Conservation (phyloP, 2,888 invertebrate species). For the Spilarctia lutea region DNA sequence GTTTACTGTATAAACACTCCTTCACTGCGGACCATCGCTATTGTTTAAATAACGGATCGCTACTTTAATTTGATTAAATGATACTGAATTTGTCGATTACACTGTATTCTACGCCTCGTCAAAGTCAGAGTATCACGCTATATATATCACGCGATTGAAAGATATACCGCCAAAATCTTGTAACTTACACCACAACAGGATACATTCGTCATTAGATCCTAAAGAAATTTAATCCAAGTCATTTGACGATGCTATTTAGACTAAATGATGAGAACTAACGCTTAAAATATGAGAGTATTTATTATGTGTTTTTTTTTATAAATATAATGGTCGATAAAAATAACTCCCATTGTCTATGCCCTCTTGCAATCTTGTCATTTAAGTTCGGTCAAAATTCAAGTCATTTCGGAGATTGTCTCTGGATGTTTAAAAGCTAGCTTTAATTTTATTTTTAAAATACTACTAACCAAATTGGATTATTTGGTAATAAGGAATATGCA, state of each 20-base stretch:
- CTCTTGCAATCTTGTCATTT: not conserved
- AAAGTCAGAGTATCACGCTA: not conserved
- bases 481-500: no score
- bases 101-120: not conserved
- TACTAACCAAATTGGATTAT: no score
- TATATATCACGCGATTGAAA: not conserved
- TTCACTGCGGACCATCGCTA: no score
- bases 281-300: not conserved
- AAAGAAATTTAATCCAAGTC: constrained; percentile 5
- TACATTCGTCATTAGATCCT: not conserved
- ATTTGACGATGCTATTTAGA: constrained; percentile 4
- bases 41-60: no score
- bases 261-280: not conserved
- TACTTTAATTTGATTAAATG: no score
- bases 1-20: no score
- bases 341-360: not conserved
- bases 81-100: no score
- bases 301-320: not conserved
- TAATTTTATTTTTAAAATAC: no score
- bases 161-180: not conserved
- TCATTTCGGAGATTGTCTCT: no score
- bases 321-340: not conserved
- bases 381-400: no score
- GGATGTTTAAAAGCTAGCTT: no score
- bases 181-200: not conserved